These are phyloP conservation scores for Ceratitis capitata DNA, from an alignment of 1,140 invertebrate genomes.

Conservation along the genomic window DNA sequence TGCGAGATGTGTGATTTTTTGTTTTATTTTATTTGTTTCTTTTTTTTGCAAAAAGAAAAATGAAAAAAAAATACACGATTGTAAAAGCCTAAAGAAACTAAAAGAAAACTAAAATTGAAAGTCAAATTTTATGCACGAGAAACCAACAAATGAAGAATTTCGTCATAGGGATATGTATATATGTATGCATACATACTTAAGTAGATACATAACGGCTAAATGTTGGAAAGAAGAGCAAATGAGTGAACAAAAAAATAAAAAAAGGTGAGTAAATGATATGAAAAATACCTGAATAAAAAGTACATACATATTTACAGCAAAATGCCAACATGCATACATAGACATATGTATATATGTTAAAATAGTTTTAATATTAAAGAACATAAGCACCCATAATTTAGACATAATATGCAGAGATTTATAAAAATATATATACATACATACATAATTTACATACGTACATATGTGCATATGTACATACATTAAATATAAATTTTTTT, in stretches of 20 bases:
- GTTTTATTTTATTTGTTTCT: too few relatives aligned
- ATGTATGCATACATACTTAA: too few relatives aligned
- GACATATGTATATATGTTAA: background rate
- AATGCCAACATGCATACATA: background rate
- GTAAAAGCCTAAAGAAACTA: background rate
- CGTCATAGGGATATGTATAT: constrained; percentile 2
- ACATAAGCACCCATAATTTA: too few relatives aligned
- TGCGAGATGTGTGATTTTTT: too few relatives aligned
- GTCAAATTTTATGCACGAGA: background rate
- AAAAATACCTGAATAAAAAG: background rate
- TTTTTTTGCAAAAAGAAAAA: background rate
- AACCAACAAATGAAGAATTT: background rate
- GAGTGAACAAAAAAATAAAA: background rate
- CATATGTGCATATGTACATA: background rate
- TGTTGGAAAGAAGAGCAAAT: background rate
- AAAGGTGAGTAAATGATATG: background rate
- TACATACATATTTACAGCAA: background rate
- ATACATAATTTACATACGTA: background rate
- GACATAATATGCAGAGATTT: background rate
- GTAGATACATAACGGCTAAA: background rate
- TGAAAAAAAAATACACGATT: background rate
- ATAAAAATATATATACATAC: background rate
- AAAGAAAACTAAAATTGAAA: background rate
- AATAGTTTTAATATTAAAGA: background rate
- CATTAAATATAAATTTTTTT: too few relatives aligned